phyloP scores from a whole-genome alignment of 2,888 invertebrate genomes.

The Eurois occulta region DNA sequence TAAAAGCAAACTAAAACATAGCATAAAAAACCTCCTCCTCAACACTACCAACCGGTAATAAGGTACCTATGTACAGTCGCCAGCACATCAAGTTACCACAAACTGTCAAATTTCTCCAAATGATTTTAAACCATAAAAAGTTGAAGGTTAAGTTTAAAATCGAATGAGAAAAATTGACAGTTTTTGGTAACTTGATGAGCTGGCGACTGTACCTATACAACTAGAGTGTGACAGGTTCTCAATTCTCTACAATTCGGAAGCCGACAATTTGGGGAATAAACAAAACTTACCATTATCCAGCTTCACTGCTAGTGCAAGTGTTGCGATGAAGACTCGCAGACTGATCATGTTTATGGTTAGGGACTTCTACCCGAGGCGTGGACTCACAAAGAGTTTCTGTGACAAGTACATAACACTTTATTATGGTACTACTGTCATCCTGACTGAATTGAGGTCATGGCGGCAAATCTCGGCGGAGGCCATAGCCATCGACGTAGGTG shows the following conservation, averaged over 20 bases:
- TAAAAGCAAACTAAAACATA: too few species aligned
- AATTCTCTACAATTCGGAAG: neutral
- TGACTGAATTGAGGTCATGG: neutral
- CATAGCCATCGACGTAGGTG: too few species aligned
- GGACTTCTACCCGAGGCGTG: neutral
- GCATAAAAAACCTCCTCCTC: too few species aligned
- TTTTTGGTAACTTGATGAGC: too few species aligned
- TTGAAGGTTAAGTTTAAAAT: too few species aligned
- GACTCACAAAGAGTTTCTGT: constrained; percentile 1
- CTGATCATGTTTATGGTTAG: constrained; percentile 5
- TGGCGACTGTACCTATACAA: too few species aligned
- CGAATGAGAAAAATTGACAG: too few species aligned
- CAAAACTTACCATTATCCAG: neutral
- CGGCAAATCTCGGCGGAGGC: neutral
- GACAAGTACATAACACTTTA: neutral
- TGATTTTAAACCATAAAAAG: too few species aligned
- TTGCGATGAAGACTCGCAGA: constrained; percentile 1
- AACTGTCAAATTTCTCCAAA: too few species aligned
- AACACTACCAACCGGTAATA: too few species aligned
- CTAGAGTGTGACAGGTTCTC: neutral
- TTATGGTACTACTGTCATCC: neutral
- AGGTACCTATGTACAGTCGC: too few species aligned
- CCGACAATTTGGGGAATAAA: neutral
- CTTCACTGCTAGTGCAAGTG: neutral
- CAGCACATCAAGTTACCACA: too few species aligned